These are phyloP conservation scores for Gallirallus australis DNA, from an alignment of 2,797 vertebrate species.

Conservation along the genomic window DNA sequence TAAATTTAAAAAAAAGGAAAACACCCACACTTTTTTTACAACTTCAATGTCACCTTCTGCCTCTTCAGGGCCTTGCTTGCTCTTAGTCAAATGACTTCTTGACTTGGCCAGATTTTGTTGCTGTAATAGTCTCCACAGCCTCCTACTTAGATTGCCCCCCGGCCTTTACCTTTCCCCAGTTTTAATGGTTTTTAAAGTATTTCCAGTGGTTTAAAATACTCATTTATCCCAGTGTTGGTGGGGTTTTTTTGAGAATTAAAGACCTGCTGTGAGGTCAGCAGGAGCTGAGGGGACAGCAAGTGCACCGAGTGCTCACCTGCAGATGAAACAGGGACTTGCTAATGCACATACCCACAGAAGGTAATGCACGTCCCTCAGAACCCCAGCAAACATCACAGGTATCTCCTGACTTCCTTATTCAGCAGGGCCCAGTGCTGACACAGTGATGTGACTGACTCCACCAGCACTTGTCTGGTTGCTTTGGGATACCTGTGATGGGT, in stretches of 20 bases:
- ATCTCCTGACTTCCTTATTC: background rate
- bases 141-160: background rate
- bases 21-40: fast-evolving
- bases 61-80: background rate
- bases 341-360: background rate
- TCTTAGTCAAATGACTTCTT: background rate
- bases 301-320: background rate
- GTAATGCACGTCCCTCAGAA: background rate
- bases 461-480: background rate
- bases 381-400: background rate
- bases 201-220: background rate
- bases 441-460: background rate
- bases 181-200: background rate
- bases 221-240: background rate
- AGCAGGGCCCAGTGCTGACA: background rate
- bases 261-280: background rate
- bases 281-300: background rate
- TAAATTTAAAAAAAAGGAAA: background rate
- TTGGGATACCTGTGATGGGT: background rate
- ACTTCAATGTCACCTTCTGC: background rate
- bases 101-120: background rate
- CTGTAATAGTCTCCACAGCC: background rate
- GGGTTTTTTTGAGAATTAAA: background rate
- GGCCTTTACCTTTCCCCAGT: background rate
- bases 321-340: background rate